Conservation (phyloP, 2,113 vertebrate species). For the Ariopsis seemanni region DNA sequence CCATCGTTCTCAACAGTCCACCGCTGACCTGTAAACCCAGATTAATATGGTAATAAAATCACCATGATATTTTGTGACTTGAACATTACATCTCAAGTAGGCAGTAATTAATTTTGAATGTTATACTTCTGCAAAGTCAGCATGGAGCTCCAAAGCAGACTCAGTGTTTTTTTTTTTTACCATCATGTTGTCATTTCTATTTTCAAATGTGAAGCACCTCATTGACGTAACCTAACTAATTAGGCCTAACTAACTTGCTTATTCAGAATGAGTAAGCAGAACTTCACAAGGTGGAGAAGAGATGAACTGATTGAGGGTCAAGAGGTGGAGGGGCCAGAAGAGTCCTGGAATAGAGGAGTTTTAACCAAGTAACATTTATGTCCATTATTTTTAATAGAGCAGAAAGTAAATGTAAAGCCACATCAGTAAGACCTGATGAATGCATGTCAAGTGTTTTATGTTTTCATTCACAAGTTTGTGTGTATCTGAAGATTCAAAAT, state of each 20-base stretch:
- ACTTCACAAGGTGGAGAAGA: not conserved
- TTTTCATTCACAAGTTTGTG: not conserved
- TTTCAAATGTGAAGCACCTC: not conserved
- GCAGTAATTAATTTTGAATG: not conserved
- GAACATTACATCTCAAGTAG: not conserved
- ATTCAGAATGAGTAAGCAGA: not conserved
- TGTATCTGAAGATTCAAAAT: not conserved
- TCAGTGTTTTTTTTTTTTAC: not conserved
- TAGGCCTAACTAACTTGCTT: not conserved
- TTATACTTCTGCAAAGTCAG: not conserved
- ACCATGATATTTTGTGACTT: not conserved
- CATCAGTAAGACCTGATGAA: not conserved
- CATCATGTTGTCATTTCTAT: not conserved
- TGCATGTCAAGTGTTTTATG: not conserved
- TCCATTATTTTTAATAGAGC: not conserved
- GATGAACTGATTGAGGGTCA: too few species aligned
- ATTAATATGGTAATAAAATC: not conserved
- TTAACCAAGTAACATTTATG: not conserved
- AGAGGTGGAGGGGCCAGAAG: not conserved
- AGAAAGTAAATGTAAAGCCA: not conserved
- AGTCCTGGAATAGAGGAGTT: too few species aligned
- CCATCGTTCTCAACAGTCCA: conserved; percentile 63
- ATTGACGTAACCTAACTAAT: not conserved
- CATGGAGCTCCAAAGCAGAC: not conserved
- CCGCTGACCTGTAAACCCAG: not conserved